Base-by-base conservation (phyloP, 2,888 invertebrate genomes). In the Lithophane ornitopus region DNA sequence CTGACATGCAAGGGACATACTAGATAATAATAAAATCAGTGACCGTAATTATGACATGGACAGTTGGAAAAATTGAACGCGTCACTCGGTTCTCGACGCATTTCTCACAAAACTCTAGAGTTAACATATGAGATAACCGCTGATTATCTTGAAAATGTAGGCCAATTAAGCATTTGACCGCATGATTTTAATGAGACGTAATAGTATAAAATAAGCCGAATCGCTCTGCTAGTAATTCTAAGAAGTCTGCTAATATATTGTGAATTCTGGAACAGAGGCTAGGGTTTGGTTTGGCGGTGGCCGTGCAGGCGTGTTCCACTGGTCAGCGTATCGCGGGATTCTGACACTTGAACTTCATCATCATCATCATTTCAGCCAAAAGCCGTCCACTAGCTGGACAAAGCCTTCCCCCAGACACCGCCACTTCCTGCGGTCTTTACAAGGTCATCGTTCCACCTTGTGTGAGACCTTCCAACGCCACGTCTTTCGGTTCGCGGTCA, bases 101-200 rank as follows among this genome's bases (percentile, higher is more conserved):
- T 61, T 81, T 85, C 81, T 70, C 84, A 83, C 85, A 80, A 82
- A 84, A 76, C 74, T 85, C 74, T 61, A 59, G 72, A 59, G 68
- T 71, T 70, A 74, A 83, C 62, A 76, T 80, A 85, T 84, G 70
- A 80, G 81, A 86, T 87, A 84, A 70, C 70, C 77, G 54, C 61
- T 72, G 74, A 84, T 85, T 84, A 85, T 74, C 69, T 83, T 65
- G 74, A 88, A 87, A 90, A 93, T 94, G 90, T 91, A 89, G 90
- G 91, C 90, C 93, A 94, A 93, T 93, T 93, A 93, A 90, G 67
- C 83, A 87, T 86, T 81, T 88, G 89, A 87, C 87, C 85, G 84
- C 85, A 78, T 84, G 80, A 81, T 76, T 87, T 85, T 90, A 91
- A 90, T 90, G 85, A 89, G 89, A 84, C 78, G 79, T 87, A 86